Base-by-base conservation (phyloP, 2,888 invertebrate species). In the Meghimatium bilineatum region DNA sequence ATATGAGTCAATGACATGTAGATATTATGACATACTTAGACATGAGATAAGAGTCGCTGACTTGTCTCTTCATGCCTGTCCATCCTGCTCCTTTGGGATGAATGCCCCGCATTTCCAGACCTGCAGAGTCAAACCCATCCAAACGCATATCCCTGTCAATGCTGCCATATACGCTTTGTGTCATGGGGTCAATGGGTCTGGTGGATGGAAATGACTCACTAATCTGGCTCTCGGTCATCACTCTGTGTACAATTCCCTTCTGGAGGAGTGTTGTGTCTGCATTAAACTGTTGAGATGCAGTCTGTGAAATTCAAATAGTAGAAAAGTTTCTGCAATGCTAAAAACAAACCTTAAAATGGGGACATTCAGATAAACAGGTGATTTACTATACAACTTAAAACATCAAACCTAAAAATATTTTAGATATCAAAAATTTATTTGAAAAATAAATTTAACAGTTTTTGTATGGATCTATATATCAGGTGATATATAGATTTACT, bases 161-260 rank as follows among this genome's bases (percentile, higher is more conserved):
- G 85, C 90, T 91, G 0, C 93, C 93, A 86, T 92, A 92, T 10
- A 93, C 88, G 85, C 93, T 93, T 76, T 90, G 88, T 12, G 89
- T 89, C 93, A 93, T 93, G 17, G 90, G 90, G 84, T 92, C 91
- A 56, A 86, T 77, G 56, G 84, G 83, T 20, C 80, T 63, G 12
- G 85, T 84, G 1, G 89, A 88, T 23, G 90, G 89, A 52, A 87
- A 86, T 63, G 87, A 88, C 72, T 88, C 87, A 74, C 89, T 88
- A 81, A 89, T 89, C 76, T 89, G 80, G 66, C 90, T 89, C 84
- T 90, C 89, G 1, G 90, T 89, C 88, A 91, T 90, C 74, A 81
- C 83, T 26, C 85, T 69, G 44, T 81, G 83, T 5, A 86, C 72
- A 29, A 85, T 78, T 14, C 82, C 86, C 56, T 83, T 83, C 20